These are phyloP conservation scores for Apodemus sylvaticus DNA, from an alignment of 2,113 vertebrate genomes.

Conservation along the genomic window DNA sequence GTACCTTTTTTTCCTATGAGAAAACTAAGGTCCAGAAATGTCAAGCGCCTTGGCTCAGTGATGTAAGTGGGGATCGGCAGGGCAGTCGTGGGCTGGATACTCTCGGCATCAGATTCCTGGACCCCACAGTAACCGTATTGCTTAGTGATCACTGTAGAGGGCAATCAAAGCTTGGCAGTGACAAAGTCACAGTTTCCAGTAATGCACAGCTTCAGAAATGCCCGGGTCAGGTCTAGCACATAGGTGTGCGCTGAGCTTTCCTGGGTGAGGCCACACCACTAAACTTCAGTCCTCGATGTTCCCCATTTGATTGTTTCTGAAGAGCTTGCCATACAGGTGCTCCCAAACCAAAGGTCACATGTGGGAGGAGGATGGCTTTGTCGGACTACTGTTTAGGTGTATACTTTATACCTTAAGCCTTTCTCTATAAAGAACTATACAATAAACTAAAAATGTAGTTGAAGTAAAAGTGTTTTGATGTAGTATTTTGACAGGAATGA, in stretches of 20 bases:
- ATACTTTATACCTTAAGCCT: not conserved
- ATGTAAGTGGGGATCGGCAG: not conserved
- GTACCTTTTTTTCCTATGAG: not conserved
- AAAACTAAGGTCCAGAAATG: not conserved
- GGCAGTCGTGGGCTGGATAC: not conserved
- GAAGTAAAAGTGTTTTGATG: not conserved
- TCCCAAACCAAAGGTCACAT: not conserved
- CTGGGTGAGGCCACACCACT: not conserved
- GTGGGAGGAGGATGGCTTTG: not conserved
- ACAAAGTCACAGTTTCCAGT: not conserved
- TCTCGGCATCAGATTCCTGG: not conserved
- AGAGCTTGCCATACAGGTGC: not conserved
- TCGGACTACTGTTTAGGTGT: not conserved
- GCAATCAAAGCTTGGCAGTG: not conserved
- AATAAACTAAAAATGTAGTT: not conserved
- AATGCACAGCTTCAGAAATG: not conserved
- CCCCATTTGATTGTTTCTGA: not conserved
- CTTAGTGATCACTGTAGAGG: not conserved
- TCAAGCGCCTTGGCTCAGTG: not conserved
- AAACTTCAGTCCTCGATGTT: not conserved
- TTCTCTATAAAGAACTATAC: constrained; percentile 4
- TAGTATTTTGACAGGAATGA: not conserved
- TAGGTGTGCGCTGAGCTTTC: not conserved
- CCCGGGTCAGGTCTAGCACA: not conserved
- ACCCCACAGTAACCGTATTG: not conserved